These are phyloP conservation scores for Drosophila willistoni DNA, from an alignment of 1,140 invertebrate species.

Conservation along the genomic window DNA sequence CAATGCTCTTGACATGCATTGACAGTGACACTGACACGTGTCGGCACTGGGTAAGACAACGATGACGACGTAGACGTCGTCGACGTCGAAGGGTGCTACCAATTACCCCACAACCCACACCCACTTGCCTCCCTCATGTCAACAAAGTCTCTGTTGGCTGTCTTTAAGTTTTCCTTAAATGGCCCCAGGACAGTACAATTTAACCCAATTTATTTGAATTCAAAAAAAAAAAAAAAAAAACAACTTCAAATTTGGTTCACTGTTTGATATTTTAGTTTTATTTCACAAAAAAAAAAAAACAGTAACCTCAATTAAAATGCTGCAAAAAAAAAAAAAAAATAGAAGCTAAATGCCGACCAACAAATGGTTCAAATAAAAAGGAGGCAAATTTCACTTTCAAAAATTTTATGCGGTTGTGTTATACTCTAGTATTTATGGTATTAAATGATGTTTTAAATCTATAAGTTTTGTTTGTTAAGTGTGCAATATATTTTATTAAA, in stretches of 20 bases:
- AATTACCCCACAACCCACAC: too few relatives aligned
- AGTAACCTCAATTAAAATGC: slow-evolving; percentile 46
- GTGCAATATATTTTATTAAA: too few relatives aligned
- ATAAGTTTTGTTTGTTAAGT: too few relatives aligned
- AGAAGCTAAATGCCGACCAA: slow-evolving; percentile 40
- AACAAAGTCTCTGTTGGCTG: slow-evolving; percentile 35
- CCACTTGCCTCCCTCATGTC: background rate
- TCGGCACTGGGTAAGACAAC: slow-evolving; percentile 25
- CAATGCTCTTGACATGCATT: slow-evolving; percentile 71
- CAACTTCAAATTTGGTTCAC: background rate
- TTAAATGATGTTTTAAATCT: too few relatives aligned
- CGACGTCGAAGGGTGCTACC: slow-evolving; percentile 20
- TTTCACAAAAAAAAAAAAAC: background rate
- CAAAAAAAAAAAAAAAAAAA: background rate
- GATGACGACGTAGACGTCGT: too few relatives aligned
- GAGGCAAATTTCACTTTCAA: background rate
- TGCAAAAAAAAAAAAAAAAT: slow-evolving; percentile 26
- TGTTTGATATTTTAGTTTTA: background rate
- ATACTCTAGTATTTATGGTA: background rate
- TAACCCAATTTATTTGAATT: background rate
- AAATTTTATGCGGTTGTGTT: background rate
- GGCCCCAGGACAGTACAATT: slow-evolving; percentile 11
- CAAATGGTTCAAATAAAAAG: slow-evolving; percentile 33
- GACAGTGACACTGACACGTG: slow-evolving; percentile 74
- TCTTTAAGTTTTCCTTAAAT: slow-evolving; percentile 27